Percentiles rank a stretch among this genome's conserved stretches.
phyloP scores from a whole-genome alignment of 2,113 vertebrate genomes.

The Daubentonia madagascariensis region DNA sequence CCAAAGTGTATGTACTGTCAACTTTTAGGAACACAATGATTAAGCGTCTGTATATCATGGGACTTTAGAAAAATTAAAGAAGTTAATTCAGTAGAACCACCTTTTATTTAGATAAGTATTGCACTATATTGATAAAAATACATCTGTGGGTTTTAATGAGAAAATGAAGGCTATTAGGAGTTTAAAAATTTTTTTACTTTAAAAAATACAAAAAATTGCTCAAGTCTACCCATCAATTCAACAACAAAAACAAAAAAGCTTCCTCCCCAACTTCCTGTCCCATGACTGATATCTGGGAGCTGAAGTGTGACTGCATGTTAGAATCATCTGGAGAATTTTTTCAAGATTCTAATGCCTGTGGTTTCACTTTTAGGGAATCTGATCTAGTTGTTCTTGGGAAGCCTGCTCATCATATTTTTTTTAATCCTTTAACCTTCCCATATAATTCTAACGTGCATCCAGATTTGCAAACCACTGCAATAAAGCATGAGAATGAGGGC shows the following conservation, averaged over 20 bases:
- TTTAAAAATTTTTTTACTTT: constrained; percentile 42
- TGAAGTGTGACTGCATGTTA: neutral
- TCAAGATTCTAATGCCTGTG: neutral
- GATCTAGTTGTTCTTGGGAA: neutral
- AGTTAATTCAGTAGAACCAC: neutral
- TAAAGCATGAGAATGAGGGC: neutral
- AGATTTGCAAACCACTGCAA: neutral
- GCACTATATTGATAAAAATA: neutral
- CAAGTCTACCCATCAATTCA: neutral
- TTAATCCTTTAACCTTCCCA: neutral
- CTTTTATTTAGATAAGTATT: constrained; percentile 25
- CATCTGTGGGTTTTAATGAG: neutral
- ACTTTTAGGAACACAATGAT: neutral
- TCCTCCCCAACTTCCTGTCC: neutral
- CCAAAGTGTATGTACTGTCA: neutral
- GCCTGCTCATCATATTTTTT: neutral
- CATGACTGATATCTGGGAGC: neutral
- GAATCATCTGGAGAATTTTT: neutral
- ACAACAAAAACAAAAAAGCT: neutral
- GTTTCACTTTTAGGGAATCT: neutral
- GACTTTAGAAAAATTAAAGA: neutral
- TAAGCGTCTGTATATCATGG: neutral
- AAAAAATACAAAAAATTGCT: neutral
- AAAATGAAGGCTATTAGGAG: neutral
- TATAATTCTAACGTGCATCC: neutral